phyloP scores from a whole-genome alignment of 2,888 invertebrate genomes.

The Acronicta leporina region DNA sequence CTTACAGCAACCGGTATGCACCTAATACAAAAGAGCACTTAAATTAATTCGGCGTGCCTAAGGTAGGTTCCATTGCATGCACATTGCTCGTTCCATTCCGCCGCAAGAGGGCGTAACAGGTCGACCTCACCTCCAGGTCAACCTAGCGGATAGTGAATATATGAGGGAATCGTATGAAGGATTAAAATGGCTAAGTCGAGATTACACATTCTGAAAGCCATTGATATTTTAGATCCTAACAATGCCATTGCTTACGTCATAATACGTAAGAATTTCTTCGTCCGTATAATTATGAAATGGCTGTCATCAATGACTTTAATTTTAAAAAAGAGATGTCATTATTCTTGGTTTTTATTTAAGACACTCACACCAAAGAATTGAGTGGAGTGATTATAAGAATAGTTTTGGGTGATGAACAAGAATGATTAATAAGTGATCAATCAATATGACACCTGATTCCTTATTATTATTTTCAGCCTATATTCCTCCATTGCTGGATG shows the following conservation, averaged over 20 bases:
- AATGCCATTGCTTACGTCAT: background rate
- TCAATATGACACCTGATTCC: too few relatives aligned
- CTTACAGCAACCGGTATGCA: slow-evolving; percentile 42
- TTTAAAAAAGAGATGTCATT: too few relatives aligned
- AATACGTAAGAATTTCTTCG: background rate
- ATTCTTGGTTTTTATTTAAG: too few relatives aligned
- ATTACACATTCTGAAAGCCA: slow-evolving; percentile 21
- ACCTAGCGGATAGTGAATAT: slow-evolving; percentile 57
- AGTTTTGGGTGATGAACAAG: too few relatives aligned
- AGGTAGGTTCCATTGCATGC: slow-evolving; percentile 73
- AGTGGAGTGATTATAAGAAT: too few relatives aligned
- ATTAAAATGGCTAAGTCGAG: slow-evolving; percentile 15
- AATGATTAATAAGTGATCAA: too few relatives aligned
- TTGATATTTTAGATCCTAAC: slow-evolving; percentile 32
- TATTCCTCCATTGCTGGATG: too few relatives aligned
- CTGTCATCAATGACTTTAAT: too few relatives aligned
- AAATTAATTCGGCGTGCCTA: slow-evolving; percentile 70
- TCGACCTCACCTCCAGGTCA: slow-evolving; percentile 75
- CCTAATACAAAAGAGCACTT: slow-evolving; percentile 70
- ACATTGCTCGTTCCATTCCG: slow-evolving; percentile 68
- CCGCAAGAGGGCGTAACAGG: slow-evolving; percentile 77
- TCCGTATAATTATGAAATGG: too few relatives aligned
- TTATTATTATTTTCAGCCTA: too few relatives aligned
- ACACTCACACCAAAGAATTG: too few relatives aligned
- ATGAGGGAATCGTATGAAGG: slow-evolving; percentile 39